Conservation (phyloP, 2,888 invertebrate genomes). For the Philonicus albiceps region DNA sequence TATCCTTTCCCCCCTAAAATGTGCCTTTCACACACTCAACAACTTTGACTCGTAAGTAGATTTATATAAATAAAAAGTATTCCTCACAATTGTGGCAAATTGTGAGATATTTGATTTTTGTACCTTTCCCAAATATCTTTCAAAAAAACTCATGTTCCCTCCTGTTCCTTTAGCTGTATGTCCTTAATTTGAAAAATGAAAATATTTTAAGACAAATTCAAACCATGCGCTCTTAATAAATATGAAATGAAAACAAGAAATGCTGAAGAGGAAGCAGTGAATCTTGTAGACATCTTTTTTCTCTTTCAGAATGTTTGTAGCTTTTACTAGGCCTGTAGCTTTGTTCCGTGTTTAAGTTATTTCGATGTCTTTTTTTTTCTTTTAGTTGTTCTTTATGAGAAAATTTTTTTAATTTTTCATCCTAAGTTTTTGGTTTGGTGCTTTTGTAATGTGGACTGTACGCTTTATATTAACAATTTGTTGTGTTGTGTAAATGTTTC, state of each 20-base stretch:
- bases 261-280: slow-evolving; percentile 37
- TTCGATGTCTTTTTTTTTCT: slow-evolving; percentile 13
- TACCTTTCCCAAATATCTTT: background rate
- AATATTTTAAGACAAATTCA: background rate
- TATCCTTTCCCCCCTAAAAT: background rate
- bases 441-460: background rate
- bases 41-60: slow-evolving; percentile 17
- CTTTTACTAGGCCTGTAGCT: background rate
- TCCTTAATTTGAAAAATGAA: slow-evolving; percentile 30
- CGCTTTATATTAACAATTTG: background rate
- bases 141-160: background rate
- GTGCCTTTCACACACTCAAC: background rate
- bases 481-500: background rate
- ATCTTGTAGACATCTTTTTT: slow-evolving; percentile 38
- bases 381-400: slow-evolving; percentile 1
- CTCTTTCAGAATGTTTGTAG: slow-evolving; percentile 14
- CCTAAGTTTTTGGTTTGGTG: background rate
- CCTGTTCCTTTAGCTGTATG: background rate
- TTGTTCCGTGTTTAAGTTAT: slow-evolving; percentile 5
- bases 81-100: background rate
- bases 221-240: background rate
- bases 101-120: slow-evolving; percentile 9
- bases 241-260: background rate
- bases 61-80: background rate
- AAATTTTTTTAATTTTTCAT: background rate